Percentiles rank a stretch among this genome's conserved stretches.
These are phyloP conservation scores for Apantesis nais DNA, from an alignment of 2,888 invertebrate species.

Conservation along the genomic window DNA sequence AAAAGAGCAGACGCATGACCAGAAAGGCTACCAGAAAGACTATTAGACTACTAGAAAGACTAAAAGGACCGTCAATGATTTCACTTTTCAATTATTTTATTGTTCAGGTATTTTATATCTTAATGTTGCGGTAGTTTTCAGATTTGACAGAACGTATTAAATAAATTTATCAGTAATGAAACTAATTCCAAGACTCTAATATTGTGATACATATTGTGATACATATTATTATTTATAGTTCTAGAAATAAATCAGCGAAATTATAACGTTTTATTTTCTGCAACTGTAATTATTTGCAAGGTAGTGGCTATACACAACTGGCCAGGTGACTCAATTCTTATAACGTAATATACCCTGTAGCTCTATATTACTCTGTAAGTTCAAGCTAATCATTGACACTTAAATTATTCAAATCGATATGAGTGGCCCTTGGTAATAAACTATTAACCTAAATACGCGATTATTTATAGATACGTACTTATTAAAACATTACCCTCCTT, in stretches of 20 bases:
- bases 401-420: neutral
- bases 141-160: no score
- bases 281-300: neutral
- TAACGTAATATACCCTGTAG: constrained; percentile 4
- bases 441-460: constrained; percentile 7
- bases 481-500: neutral
- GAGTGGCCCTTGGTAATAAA: constrained; percentile 5
- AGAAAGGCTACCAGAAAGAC: no score
- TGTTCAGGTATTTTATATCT: no score
- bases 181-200: no score
- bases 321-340: neutral
- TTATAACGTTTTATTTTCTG: neutral
- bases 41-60: no score
- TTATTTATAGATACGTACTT: neutral
- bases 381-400: neutral
- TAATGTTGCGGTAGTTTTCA: no score
- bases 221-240: no score
- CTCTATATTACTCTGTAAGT: neutral
- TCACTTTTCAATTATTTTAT: no score
- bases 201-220: no score
- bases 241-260: neutral
- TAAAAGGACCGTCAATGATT: no score
- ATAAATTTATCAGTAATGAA: no score
- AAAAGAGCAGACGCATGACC: no score
- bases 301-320: neutral